phyloP scores from a whole-genome alignment of 2,888 invertebrate species.

The Lasioglossum oenotherae region DNA sequence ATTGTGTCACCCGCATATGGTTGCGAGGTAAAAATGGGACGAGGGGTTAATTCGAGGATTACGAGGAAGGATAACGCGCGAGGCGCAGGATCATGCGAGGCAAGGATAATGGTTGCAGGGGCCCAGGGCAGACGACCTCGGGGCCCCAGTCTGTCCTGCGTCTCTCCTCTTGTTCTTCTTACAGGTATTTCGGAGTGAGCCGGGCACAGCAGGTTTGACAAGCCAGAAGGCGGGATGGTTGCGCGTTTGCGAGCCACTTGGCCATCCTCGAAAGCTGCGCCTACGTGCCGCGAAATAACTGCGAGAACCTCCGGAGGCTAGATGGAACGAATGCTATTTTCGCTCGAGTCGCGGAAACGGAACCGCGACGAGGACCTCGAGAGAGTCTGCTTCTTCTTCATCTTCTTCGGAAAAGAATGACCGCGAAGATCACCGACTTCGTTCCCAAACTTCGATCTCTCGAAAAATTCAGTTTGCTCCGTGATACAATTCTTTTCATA shows the following conservation, averaged over 20 bases:
- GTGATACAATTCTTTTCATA: too few relatives aligned
- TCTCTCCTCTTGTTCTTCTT: slow-evolving; percentile 57
- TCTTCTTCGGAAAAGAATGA: background rate
- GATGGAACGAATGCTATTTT: slow-evolving; percentile 11
- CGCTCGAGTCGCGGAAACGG: slow-evolving; percentile 10
- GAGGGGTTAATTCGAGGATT: background rate
- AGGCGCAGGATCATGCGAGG: background rate
- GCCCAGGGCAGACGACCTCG: slow-evolving; percentile 57
- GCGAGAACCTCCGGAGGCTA: slow-evolving; percentile 25
- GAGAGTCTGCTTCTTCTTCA: background rate
- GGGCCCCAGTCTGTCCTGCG: slow-evolving; percentile 35
- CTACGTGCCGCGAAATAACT: slow-evolving; percentile 20
- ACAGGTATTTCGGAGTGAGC: slow-evolving; percentile 67
- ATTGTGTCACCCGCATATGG: too few relatives aligned
- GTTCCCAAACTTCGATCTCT: background rate
- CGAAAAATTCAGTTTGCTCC: background rate
- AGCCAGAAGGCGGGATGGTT: slow-evolving; percentile 55
- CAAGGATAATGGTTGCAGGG: slow-evolving; percentile 2
- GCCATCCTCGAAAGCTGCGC: slow-evolving; percentile 37
- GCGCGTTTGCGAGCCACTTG: slow-evolving; percentile 44
- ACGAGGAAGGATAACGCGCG: background rate
- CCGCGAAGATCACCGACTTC: background rate
- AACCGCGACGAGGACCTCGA: background rate
- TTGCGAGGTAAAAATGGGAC: background rate
- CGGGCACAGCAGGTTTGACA: slow-evolving; percentile 70